Conservation (phyloP, 2,797 vertebrate genomes). For the Pseudopleuronectes americanus region DNA sequence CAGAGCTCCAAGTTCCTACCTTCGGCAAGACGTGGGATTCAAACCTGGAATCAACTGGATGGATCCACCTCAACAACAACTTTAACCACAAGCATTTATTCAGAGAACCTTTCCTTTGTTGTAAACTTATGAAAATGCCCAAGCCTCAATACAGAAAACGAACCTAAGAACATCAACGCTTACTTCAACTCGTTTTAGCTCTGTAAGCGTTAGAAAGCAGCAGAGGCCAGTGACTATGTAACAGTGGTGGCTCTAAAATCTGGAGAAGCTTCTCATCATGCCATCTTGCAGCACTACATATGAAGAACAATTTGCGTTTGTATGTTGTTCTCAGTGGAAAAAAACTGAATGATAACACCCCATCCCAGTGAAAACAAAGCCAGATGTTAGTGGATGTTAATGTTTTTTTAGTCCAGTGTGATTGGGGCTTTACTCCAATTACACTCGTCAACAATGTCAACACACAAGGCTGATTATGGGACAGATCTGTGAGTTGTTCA, state of each 20-base stretch:
- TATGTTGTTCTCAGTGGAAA: neutral
- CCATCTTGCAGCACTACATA: neutral
- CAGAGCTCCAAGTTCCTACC: constrained; percentile 49
- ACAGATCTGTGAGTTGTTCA: neutral
- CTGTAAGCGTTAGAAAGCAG: no score
- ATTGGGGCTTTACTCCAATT: neutral
- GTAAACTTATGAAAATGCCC: neutral
- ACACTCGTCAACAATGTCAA: neutral
- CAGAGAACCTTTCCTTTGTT: neutral
- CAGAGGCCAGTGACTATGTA: no score
- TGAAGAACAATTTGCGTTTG: neutral
- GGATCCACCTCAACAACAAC: constrained; percentile 10
- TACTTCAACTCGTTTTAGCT: no score
- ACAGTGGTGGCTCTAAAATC: no score
- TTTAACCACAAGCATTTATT: no score
- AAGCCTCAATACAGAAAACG: no score
- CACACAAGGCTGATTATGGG: neutral
- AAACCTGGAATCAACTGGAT: constrained; percentile 27
- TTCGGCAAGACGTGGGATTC: constrained; percentile 36
- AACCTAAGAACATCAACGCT: neutral
- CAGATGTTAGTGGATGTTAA: neutral
- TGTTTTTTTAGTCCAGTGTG: neutral
- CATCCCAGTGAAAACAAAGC: neutral
- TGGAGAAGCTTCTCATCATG: no score
- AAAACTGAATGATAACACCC: neutral